Evolutionary conservation across 2,797 vertebrate species (phyloP).

Genomic region (Iguana delicatissima): DNA sequence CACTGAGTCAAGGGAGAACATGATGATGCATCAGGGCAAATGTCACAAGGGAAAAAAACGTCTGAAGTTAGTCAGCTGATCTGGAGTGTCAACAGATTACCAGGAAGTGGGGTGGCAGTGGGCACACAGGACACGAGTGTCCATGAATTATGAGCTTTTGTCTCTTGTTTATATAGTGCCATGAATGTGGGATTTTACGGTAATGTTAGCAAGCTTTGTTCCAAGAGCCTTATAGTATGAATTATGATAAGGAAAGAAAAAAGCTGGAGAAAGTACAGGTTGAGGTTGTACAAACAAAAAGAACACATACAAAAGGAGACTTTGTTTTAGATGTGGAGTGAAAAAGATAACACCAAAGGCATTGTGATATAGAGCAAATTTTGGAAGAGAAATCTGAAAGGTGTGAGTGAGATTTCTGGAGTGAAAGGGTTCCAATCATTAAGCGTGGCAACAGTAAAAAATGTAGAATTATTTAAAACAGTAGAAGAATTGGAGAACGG

Average conservation of each 20-base stretch:
- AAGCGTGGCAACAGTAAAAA: no score
- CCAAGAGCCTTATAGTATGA: background rate
- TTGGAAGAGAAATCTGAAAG: background rate
- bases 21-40: background rate
- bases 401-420: no score
- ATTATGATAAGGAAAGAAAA: background rate
- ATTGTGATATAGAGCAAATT: background rate
- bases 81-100: background rate
- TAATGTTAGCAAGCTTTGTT: background rate
- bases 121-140: background rate
- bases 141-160: background rate
- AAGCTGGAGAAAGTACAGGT: background rate
- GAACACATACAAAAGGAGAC: background rate
- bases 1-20: background rate
- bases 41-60: background rate
- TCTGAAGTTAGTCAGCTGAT: background rate
- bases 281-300: background rate
- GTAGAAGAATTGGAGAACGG: background rate
- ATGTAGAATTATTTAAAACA: background rate
- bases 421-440: no score
- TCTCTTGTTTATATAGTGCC: background rate
- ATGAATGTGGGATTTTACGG: no score
- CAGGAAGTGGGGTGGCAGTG: no score
- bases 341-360: background rate
- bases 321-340: background rate